phyloP scores from a whole-genome alignment of 2,797 vertebrate genomes.

The Echiichthys vipera region DNA sequence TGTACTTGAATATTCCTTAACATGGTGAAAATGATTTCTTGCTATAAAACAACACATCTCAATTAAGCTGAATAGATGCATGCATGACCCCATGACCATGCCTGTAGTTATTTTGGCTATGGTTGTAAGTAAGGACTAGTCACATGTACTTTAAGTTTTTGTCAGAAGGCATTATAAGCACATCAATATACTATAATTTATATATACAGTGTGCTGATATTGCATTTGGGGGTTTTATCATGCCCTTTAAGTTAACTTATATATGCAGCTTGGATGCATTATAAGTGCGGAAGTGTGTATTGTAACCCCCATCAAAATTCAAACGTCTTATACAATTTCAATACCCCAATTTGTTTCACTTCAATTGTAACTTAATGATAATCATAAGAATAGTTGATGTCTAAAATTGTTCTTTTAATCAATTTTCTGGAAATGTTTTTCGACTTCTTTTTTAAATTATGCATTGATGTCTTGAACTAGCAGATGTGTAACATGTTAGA shows the following conservation, averaged over 20 bases:
- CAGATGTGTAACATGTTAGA: slow-evolving; percentile 55
- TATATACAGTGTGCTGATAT: slow-evolving; percentile 55
- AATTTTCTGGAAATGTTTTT: slow-evolving; percentile 34
- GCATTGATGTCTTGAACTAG: slow-evolving; percentile 55
- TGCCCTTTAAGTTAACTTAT: slow-evolving; percentile 18
- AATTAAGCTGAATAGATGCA: slow-evolving; percentile 15
- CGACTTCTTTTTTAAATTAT: slow-evolving; percentile 42
- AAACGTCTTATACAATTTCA: slow-evolving; percentile 29
- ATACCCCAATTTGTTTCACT: slow-evolving; percentile 3
- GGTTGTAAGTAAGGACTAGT: neutral
- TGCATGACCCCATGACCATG: slow-evolving; percentile 42
- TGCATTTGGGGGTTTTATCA: slow-evolving; percentile 25
- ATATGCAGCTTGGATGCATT: slow-evolving; percentile 21
- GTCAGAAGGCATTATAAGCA: slow-evolving; percentile 48
- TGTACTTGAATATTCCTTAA: slow-evolving; percentile 35
- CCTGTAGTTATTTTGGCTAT: slow-evolving; percentile 29
- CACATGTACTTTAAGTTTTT: slow-evolving; percentile 10
- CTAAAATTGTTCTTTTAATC: slow-evolving; percentile 37
- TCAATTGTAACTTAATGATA: slow-evolving; percentile 18
- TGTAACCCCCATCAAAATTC: slow-evolving; percentile 22
- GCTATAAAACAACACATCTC: slow-evolving; percentile 20
- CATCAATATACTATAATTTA: slow-evolving; percentile 20
- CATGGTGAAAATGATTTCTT: slow-evolving; percentile 7
- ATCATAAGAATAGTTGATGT: slow-evolving; percentile 36
- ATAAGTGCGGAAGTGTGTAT: slow-evolving; percentile 16